Conservation (phyloP, 2,113 vertebrate genomes). For the Cyprinodon variegatus region DNA sequence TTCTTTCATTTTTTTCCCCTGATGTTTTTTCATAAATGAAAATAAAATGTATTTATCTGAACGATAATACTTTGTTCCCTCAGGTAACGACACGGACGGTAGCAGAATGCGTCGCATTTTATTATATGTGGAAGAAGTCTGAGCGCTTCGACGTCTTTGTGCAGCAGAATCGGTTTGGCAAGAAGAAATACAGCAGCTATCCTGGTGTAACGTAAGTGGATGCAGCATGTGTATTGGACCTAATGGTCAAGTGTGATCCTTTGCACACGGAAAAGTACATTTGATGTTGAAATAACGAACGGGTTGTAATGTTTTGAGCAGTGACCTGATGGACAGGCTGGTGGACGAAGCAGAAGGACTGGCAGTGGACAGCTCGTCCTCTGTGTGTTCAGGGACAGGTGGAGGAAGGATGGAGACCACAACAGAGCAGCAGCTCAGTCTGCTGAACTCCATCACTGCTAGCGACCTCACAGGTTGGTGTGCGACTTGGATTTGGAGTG, state of each 20-base stretch:
- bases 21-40: neutral
- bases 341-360: conserved; percentile 95
- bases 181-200: conserved; percentile 97
- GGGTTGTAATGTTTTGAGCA: conserved; percentile 42
- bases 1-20: neutral
- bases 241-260: neutral
- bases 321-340: conserved; percentile 97
- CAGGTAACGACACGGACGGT: conserved; percentile 94
- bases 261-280: neutral
- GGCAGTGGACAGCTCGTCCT: conserved; percentile 86
- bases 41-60: neutral
- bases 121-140: conserved; percentile 99
- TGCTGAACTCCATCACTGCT: conserved; percentile 94
- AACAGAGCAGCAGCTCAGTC: conserved; percentile 91
- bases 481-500: too few relatives aligned
- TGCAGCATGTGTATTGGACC: neutral
- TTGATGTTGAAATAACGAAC: neutral
- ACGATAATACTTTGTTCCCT: neutral
- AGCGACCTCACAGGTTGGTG: conserved; percentile 92
- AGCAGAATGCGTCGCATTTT: conserved; percentile 97
- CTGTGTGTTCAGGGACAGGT: conserved; percentile 84
- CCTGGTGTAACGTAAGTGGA: conserved; percentile 95
- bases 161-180: conserved; percentile 96
- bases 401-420: conserved; percentile 84
- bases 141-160: conserved; percentile 97